Conservation (phyloP, 2,888 invertebrate species). For the Lamellibrachia satsuma region DNA sequence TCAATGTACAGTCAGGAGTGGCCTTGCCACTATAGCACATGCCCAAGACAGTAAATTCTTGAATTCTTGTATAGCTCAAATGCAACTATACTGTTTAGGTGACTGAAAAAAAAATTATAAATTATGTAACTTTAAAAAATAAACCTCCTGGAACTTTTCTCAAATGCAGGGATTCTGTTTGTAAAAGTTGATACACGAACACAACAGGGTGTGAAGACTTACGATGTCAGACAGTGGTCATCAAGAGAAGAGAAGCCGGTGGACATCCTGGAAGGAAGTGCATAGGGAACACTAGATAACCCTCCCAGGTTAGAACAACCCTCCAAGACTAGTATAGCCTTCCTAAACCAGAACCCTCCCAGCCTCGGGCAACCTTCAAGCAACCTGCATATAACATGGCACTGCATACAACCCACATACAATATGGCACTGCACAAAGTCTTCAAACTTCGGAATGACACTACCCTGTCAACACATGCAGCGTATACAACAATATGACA, state of each 20-base stretch:
- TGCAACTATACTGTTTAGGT: too few species aligned
- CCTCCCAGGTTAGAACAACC: neutral
- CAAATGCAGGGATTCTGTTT: neutral
- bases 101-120: neutral
- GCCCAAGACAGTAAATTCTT: too few species aligned
- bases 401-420: neutral
- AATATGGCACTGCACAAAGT: neutral
- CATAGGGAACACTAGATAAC: neutral
- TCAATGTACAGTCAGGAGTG: neutral
- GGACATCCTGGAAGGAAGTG: neutral
- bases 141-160: neutral
- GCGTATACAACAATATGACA: neutral
- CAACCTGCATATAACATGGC: neutral
- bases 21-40: neutral
- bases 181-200: too few species aligned
- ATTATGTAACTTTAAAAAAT: neutral
- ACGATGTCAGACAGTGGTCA: neutral
- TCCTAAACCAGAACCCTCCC: neutral
- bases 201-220: too few species aligned
- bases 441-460: neutral
- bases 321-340: neutral
- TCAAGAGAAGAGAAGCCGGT: neutral
- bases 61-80: too few species aligned
- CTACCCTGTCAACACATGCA: neutral
- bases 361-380: neutral